Conservation (phyloP, 2,113 vertebrate species). For the Dolichallabes microphthalmus region DNA sequence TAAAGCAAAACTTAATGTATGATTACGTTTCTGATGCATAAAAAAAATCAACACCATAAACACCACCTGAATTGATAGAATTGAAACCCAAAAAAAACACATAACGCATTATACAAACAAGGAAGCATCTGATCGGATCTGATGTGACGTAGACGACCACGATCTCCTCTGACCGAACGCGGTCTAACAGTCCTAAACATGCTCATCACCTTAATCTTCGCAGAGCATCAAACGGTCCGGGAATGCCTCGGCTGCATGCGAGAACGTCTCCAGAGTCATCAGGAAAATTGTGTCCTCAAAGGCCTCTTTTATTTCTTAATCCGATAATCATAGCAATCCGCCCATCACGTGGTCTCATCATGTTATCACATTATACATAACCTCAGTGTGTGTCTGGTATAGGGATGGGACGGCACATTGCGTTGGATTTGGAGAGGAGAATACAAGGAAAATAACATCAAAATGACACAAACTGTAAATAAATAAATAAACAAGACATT, state of each 20-base stretch:
- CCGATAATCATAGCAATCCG: slow-evolving; percentile 44
- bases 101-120: background rate
- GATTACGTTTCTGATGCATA: background rate
- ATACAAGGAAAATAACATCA: background rate
- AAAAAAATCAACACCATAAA: background rate
- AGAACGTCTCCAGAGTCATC: slow-evolving; percentile 45
- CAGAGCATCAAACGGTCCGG: slow-evolving; percentile 9
- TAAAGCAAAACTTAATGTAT: background rate
- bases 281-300: slow-evolving; percentile 44
- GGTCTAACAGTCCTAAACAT: background rate
- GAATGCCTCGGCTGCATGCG: slow-evolving; percentile 33
- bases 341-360: slow-evolving; percentile 42
- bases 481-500: background rate
- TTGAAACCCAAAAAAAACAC: background rate
- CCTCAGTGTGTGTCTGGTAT: background rate
- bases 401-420: too few relatives aligned
- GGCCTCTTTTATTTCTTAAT: slow-evolving; percentile 48
- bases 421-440: background rate
- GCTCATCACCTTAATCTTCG: slow-evolving; percentile 7
- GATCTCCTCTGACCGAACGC: too few relatives aligned
- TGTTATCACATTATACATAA: slow-evolving; percentile 47
- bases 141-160: background rate
- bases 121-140: background rate
- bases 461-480: background rate
- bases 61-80: background rate